Evolutionary conservation across 2,888 invertebrate species (phyloP).

Genomic region (Parnassius smintheus): DNA sequence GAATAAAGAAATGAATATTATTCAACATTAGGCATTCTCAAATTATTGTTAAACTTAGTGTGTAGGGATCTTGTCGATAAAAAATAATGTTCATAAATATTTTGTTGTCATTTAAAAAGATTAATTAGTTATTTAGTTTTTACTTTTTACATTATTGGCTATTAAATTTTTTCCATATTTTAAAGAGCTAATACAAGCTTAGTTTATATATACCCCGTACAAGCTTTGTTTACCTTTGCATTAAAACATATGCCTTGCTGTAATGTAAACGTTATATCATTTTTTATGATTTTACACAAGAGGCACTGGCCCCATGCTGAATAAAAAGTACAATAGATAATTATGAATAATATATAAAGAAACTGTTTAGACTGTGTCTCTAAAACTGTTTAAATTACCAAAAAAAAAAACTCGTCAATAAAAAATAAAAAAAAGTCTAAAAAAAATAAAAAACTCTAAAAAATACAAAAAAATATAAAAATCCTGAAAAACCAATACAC

Average conservation of each 20-base stretch:
- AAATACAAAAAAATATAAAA: slow-evolving; percentile 32
- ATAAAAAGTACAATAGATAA: slow-evolving; percentile 76
- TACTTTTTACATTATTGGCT: not conserved
- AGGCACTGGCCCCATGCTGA: slow-evolving; percentile 64
- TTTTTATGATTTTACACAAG: slow-evolving; percentile 74
- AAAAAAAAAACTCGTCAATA: slow-evolving; percentile 47
- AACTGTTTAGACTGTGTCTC: slow-evolving; percentile 52
- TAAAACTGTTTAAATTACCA: slow-evolving; percentile 60
- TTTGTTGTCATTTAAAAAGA: not conserved
- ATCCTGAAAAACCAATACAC: slow-evolving; percentile 32
- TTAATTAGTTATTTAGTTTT: not conserved
- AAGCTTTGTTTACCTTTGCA: slow-evolving; percentile 38
- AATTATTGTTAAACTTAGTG: not conserved
- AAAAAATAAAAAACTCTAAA: slow-evolving; percentile 53
- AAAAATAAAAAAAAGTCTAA: slow-evolving; percentile 36
- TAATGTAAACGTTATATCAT: slow-evolving; percentile 65
- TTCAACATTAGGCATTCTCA: no score
- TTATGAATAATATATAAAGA: slow-evolving; percentile 71
- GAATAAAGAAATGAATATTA: slow-evolving; percentile 1
- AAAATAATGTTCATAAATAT: not conserved
- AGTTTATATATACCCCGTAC: slow-evolving; percentile 26
- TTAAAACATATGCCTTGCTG: slow-evolving; percentile 51
- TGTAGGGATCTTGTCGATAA: not conserved
- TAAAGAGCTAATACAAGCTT: not conserved
- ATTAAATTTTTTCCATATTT: not conserved